Evolutionary conservation across 2,888 invertebrate genomes (phyloP).

Genomic region (Melanostoma mellinum): DNA sequence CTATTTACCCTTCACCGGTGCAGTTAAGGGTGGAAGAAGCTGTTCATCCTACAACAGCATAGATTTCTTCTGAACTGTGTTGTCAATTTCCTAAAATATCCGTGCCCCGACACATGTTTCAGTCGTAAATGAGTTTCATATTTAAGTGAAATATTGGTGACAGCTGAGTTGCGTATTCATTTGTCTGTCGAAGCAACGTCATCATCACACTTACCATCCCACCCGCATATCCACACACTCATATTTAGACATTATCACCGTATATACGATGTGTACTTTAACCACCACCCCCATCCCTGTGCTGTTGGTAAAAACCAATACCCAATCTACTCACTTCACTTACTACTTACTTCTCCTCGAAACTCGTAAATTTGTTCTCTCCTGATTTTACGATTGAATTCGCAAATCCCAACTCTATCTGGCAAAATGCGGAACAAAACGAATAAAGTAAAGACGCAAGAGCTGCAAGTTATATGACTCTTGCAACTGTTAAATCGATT

Average conservation of each 20-base stretch:
- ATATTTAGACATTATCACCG: conserved; percentile 68
- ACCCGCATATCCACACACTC: conserved; percentile 26
- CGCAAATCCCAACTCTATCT: conserved; percentile 61
- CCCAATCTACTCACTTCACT: conserved; percentile 20
- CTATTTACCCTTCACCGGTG: too few relatives aligned
- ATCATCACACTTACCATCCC: conserved; percentile 18
- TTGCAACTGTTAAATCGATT: conserved; percentile 71
- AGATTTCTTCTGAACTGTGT: neutral
- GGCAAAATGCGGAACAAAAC: conserved; percentile 64
- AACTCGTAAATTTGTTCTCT: conserved; percentile 65
- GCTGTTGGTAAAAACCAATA: conserved; percentile 52
- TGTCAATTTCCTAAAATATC: conserved; percentile 49
- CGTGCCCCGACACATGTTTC: conserved; percentile 66
- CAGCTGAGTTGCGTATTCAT: conserved; percentile 70
- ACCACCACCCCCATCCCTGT: conserved; percentile 28
- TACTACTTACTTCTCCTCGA: conserved; percentile 27
- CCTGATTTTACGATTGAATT: conserved; percentile 71
- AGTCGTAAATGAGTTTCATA: conserved; percentile 70
- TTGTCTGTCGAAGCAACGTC: conserved; percentile 39
- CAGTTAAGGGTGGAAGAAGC: too few relatives aligned
- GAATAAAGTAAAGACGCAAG: conserved; percentile 30
- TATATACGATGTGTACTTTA: conserved; percentile 35
- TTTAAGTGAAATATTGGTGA: conserved; percentile 64
- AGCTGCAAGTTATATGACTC: conserved; percentile 69
- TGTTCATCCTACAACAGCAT: too few relatives aligned